These are phyloP conservation scores for Chaetodon auriga DNA, from an alignment of 2,113 vertebrate species.

Conservation along the genomic window DNA sequence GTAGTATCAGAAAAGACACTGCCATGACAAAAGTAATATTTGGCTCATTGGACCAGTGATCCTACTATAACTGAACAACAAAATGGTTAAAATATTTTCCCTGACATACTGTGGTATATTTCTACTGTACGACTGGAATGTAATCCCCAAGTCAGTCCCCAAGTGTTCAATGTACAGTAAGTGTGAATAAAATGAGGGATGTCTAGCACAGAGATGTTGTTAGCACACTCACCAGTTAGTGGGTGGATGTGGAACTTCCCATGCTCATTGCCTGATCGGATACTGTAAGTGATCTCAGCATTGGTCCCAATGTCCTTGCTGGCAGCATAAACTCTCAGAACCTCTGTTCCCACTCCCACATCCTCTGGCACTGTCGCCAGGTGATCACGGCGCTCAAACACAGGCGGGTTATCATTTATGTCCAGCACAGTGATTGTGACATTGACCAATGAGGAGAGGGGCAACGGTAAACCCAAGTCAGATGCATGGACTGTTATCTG, in stretches of 20 bases:
- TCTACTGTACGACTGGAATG: not conserved
- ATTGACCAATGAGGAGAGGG: conserved; percentile 89
- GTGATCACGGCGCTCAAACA: conserved; percentile 96
- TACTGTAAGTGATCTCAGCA: conserved; percentile 94
- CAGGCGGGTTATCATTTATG: conserved; percentile 97
- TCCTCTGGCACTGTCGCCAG: conserved; percentile 92
- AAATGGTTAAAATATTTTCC: too few relatives aligned
- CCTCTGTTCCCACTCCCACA: conserved; percentile 87
- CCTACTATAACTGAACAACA: too few relatives aligned
- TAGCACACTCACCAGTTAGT: conserved; percentile 86
- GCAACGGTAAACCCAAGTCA: conserved; percentile 87
- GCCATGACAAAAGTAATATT: too few relatives aligned
- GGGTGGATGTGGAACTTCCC: conserved; percentile 93
- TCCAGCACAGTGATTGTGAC: conserved; percentile 95
- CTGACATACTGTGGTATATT: not conserved
- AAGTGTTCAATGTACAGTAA: not conserved
- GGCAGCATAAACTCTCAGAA: conserved; percentile 92
- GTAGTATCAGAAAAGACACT: too few relatives aligned
- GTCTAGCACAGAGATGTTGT: not conserved
- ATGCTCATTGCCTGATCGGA: conserved; percentile 95
- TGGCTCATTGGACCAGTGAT: too few relatives aligned
- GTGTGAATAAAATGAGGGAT: not conserved
- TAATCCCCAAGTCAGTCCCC: too few relatives aligned
- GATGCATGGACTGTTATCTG: conserved; percentile 90
- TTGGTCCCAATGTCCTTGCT: conserved; percentile 98